These are phyloP conservation scores for Tetramorium parvispinum DNA, from an alignment of 1,140 invertebrate genomes.

Conservation along the genomic window DNA sequence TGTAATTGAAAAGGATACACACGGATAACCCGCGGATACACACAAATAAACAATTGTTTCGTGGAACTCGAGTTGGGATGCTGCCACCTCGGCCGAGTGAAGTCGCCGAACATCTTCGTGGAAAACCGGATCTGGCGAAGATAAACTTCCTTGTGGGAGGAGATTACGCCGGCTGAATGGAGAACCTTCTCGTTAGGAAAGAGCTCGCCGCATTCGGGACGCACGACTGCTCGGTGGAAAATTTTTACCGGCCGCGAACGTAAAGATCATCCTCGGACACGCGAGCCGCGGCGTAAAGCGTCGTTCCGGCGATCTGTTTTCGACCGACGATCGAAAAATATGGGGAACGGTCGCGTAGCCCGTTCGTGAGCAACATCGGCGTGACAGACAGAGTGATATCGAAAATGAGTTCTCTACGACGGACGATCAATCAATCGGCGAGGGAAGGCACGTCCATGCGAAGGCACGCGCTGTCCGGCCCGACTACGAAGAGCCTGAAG, in stretches of 20 bases:
- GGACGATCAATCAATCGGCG: slow-evolving; percentile 75
- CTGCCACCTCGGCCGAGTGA: background rate
- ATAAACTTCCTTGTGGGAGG: slow-evolving; percentile 12
- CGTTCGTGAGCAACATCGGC: background rate
- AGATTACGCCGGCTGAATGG: slow-evolving; percentile 41
- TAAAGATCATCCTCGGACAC: background rate
- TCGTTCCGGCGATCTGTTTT: background rate
- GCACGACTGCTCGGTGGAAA: background rate
- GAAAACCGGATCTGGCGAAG: slow-evolving; percentile 17
- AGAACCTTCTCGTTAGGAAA: background rate
- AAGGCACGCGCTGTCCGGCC: slow-evolving; percentile 77
- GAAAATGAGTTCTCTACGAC: slow-evolving; percentile 79
- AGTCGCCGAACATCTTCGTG: background rate
- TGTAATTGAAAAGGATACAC: slow-evolving; percentile 19
- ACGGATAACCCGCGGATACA: too few relatives aligned
- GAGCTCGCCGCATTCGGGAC: background rate
- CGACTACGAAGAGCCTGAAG: slow-evolving; percentile 77
- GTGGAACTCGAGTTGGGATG: slow-evolving; percentile 16
- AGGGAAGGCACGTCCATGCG: slow-evolving; percentile 75
- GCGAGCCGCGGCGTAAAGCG: background rate
- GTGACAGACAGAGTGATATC: background rate
- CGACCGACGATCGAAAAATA: background rate
- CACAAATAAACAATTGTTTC: background rate
- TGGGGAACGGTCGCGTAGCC: slow-evolving; percentile 9
- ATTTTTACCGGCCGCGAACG: background rate